Evolutionary conservation across 2,113 vertebrate genomes (phyloP), one percentile per base, ranked within the genome.

Genomic region (Entosphenus tridentatus): DNA sequence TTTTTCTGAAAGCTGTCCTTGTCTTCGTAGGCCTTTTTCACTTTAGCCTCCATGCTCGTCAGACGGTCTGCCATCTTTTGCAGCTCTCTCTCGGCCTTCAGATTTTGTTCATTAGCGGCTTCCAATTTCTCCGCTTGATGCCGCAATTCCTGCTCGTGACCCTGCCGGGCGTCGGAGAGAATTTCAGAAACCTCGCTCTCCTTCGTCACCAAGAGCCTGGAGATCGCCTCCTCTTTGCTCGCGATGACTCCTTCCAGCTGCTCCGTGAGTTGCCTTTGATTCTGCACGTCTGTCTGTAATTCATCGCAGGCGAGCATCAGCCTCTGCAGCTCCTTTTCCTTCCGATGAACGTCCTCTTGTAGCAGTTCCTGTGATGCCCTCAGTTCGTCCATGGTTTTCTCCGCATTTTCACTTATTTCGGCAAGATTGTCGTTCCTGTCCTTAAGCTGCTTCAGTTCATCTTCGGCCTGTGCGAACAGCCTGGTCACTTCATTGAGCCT

Each of bases 101-200:
- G 80, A 67, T 79, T 76, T 2, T 77, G 73, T 6, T 76, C 77
- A 3, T 83, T 80, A 56, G 73, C 78, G 68, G 83, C 80, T 14
- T 71, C 79, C 3, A 87, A 77, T 17, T 81, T 80, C 55, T 21
- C 72, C 73, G 92, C 83, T 6, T 87, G 69, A 69, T 83, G 83
- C 21, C 78, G 82, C 57, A 86, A 84, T 11, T 84, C 77, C 72
- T 89, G 85, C 57, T 88, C 78, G 75, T 88, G 87, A 70, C 85
- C 74, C 56, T 75, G 73, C 73, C 87, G 84, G 57, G 87, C 77
- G 62, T 87, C 80, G 62, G 76, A 70, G 56, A 89, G 76, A 72
- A 86, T 87, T 77, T 80, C 76, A 55, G 80, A 57, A 1, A 96
- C 78, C 7, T 84, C 89, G 68, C 87, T 86, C 72, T 96, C 89